Evolutionary conservation across 2,888 invertebrate species (phyloP), one percentile per base, ranked within the genome.

Genomic region (Balanococcus diminutus): DNA sequence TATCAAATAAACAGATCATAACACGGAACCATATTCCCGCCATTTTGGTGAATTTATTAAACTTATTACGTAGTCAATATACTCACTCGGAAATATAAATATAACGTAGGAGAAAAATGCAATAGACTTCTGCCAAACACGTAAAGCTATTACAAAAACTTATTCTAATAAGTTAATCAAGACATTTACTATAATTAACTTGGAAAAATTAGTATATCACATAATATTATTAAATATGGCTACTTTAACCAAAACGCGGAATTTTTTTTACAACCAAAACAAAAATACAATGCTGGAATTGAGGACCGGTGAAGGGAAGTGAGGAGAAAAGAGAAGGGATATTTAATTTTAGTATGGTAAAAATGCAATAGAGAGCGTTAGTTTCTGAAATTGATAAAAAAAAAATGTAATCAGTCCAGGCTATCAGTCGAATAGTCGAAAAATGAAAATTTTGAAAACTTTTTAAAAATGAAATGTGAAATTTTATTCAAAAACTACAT

Each of bases 11-110:
- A 75, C 75, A 75, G 36, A 75, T 36, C 32, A 75, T 36, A 19
- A 75, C 75, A 31, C 28, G 75, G 61, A 75, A 32, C n/a, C 32
- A 32, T 19, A 75, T 75, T 75, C 75, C 75, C 75, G 75, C 75
- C 75, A 75, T 75, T 75, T 75, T 75, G 75, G 36, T n/a, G 11
- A 75, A 75, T 32, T 67, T 25, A 67, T 25, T 67, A 25, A 8
- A 3, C 2, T 28, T 28, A 11, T 25, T 67, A 9, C 61, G n/a
- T 28, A 14, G 11, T 28, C 25, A 67, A 4, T 1, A 28, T 11
- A 67, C 61, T 67, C 11, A 67, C 61, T 67, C 9, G 61, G 14
- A 67, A 67, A 67, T 67, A 25, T 25, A 67, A 28, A 67, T 14
- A n/a, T n/a, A n/a, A n/a, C n/a, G n/a, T n/a, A n/a, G 25, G 11